phyloP scores from a whole-genome alignment of 1,140 invertebrate species.

The Brachionus asplanchnoidis region DNA sequence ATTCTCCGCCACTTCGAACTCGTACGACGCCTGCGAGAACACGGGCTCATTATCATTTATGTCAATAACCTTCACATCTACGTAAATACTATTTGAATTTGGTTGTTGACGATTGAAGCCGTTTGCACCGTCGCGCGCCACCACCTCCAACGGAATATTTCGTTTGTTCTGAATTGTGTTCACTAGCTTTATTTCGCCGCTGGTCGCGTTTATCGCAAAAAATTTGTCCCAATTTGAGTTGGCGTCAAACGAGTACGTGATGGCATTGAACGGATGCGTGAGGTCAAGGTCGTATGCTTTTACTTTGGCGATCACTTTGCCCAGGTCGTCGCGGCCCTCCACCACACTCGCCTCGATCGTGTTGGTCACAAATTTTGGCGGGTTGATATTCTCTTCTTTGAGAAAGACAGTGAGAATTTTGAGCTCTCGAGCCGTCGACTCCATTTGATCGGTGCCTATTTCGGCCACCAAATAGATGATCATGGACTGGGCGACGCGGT shows the following conservation, averaged over 20 bases:
- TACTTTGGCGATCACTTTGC: slow-evolving; percentile 25
- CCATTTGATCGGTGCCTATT: slow-evolving; percentile 18
- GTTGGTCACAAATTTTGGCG: slow-evolving; percentile 38
- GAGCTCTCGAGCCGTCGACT: slow-evolving; percentile 10
- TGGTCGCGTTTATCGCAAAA: slow-evolving; percentile 23
- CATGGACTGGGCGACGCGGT: slow-evolving; percentile 19
- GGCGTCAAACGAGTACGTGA: not conserved
- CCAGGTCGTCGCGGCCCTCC: slow-evolving; percentile 25
- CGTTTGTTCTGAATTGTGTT: slow-evolving; percentile 33
- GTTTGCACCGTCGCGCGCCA: slow-evolving; percentile 27
- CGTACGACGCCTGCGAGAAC: not conserved
- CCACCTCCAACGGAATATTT: slow-evolving; percentile 22
- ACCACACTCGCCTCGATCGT: slow-evolving; percentile 36
- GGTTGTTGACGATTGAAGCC: not conserved
- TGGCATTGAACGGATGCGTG: not conserved
- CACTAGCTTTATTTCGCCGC: slow-evolving; percentile 34
- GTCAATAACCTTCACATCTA: slow-evolving; percentile 34
- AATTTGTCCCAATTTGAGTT: slow-evolving; percentile 27
- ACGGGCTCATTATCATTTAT: slow-evolving; percentile 35
- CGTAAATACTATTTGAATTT: slow-evolving; percentile 32
- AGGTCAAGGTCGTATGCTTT: slow-evolving; percentile 37
- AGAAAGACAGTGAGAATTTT: slow-evolving; percentile 23
- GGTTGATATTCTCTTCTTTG: slow-evolving; percentile 32
- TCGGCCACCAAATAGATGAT: slow-evolving; percentile 36
- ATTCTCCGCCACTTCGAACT: slow-evolving; percentile 23